phyloP scores from a whole-genome alignment of 2,113 vertebrate genomes.

The Pseudonaja textilis region DNA sequence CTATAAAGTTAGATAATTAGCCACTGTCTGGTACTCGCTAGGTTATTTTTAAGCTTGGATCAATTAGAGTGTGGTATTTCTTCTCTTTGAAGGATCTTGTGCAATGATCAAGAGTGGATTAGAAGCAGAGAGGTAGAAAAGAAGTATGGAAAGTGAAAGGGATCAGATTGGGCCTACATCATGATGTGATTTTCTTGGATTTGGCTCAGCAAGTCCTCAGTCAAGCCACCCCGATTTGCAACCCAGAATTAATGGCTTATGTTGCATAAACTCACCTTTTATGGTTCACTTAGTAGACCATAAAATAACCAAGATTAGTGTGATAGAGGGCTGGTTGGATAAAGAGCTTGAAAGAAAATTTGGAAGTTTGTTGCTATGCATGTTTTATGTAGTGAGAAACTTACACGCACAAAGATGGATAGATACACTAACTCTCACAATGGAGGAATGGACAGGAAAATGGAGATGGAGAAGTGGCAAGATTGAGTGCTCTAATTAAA shows the following conservation, averaged over 20 bases:
- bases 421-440: no score
- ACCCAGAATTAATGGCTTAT: neutral
- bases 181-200: neutral
- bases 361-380: neutral
- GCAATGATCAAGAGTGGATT: neutral
- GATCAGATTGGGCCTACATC: neutral
- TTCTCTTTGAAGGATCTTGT: neutral
- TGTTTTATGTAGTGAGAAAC: no score
- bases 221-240: neutral
- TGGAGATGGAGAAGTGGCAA: no score
- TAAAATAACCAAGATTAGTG: neutral
- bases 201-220: neutral
- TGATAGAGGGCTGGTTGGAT: neutral
- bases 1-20: constrained; percentile 25
- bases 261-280: neutral
- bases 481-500: no score
- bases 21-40: neutral
- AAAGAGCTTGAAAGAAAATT: neutral
- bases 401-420: no score
- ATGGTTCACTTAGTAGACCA: neutral
- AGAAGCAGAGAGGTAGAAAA: neutral
- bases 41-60: constrained; percentile 32
- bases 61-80: neutral
- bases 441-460: neutral
- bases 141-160: neutral